Base-by-base conservation (phyloP, 2,113 vertebrate species). In the Aix galericulata region DNA sequence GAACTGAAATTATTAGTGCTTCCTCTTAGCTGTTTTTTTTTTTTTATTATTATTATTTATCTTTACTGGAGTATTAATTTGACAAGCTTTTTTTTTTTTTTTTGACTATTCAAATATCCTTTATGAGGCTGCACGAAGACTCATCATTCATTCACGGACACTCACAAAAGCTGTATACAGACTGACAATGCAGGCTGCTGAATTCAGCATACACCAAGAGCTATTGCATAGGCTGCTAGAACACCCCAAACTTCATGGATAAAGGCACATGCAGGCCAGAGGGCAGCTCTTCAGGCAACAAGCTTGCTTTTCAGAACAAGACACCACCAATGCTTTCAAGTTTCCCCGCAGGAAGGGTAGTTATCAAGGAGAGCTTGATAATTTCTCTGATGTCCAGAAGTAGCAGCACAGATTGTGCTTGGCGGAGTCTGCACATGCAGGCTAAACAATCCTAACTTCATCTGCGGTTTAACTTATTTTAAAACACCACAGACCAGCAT, bases 331-430 rank as follows among this genome's bases (percentile, higher is more conserved):
- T 5, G 42, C 44, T 29, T 64, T 13, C 31, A 16, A 16, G 18
- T 25, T 40, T 68, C 26, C 36, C 20, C 15, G 0, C 2, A 80
- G 38, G 21, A 68, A 82, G 38, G 2, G 23, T 0, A 62, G 11
- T 1, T 75, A 46, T 38, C 69, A 84, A 55, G 55, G 2, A 67
- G 12, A 63, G n/a, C 23, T 11, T 75, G 46, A 50, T 23, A 2
- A 17, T 36, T 67, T 29, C 46, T 42, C 13, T 71, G 6, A 82
- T 23, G 9, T 31, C 16, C 46, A 42, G 7, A 48, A 1, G 0
- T 21, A 78, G 46, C 7, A 84, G 13, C 6, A 20, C 16, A 32
- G 10, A 22, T 1, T 38, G 23, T 17, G 34, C 25, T 64, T 63
- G 29, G 2, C 5, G 6, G 8, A 66, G 13, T 17, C 36, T 58